A percentile compares a stretch with the other conserved stretches of the same genome.
Evolutionary conservation across 64 coral and sea anemone genomes (phyloP).

Genomic region (Stichodactyla mertensii): DNA sequence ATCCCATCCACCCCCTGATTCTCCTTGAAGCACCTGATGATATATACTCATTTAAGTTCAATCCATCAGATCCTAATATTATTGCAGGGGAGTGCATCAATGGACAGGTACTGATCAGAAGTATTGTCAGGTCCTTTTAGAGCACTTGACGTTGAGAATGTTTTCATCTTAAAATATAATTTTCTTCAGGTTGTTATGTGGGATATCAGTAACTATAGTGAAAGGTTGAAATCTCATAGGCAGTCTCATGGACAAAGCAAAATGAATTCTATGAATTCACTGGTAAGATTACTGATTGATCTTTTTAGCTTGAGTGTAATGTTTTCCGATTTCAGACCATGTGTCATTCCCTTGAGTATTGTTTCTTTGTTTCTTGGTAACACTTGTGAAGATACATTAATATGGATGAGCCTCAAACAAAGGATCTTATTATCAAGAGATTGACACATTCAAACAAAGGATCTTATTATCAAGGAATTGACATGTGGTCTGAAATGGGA

Average conservation of each 20-base stretch:
- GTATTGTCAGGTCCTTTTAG: neutral
- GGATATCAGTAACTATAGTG: conserved; percentile 91
- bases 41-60: conserved; percentile 90
- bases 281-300: conserved; percentile 51
- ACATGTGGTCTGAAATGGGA: no score
- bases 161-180: neutral
- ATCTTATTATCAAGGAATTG: no score
- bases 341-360: no score
- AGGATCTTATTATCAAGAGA: no score
- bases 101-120: conserved; percentile 81
- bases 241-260: conserved; percentile 89
- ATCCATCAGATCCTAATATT: conserved; percentile 97
- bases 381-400: no score
- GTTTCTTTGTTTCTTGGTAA: no score
- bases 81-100: conserved; percentile 93
- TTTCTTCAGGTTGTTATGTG: conserved; percentile 75
- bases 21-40: conserved; percentile 94
- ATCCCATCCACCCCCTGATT: conserved; percentile 94
- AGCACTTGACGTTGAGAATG: neutral
- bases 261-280: conserved; percentile 86
- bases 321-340: no score
- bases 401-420: no score
- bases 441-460: no score
- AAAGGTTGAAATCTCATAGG: conserved; percentile 70
- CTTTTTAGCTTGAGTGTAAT: no score